Base-by-base conservation (phyloP, 2,797 vertebrate genomes). In the Silurus aristotelis region DNA sequence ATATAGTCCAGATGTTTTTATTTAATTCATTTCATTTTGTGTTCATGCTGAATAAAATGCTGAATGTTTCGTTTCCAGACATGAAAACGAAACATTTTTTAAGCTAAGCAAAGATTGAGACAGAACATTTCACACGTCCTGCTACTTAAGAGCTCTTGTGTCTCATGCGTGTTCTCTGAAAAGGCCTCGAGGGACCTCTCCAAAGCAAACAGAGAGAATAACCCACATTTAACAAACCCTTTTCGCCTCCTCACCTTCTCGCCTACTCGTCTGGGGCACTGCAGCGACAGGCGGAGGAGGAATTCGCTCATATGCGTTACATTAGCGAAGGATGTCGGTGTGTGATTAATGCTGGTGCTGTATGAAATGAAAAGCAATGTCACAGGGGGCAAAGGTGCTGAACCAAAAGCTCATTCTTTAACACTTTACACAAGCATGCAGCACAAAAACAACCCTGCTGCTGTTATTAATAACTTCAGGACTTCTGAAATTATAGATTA, bases 291-390 rank as follows among this genome's bases (percentile, higher is more conserved):
- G 58, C n/a, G 67, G 64, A 75, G 60, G 76, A 20, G 15, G 64
- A 61, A 76, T 63, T 71, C 64, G 48, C 63, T 76, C 76, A 80
- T 27, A 58, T 52, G 72, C n/a, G 63, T 77, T 56, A 31, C n/a
- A 31, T 64, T 73, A 67, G 63, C 85, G 70, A 78, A 81, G 83
- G 80, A 85, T 85, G 81, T 86, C 85, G 76, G 72, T 68, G 72
- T 55, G 66, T 89, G 70, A 87, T 89, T 87, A 89, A 83, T 83
- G 88, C 46, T 85, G 79, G 61, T 73, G 84, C 85, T 77, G 80
- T 66, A 75, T 85, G 76, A 87, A 88, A 73, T 77, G 86, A 84
- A 82, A 83, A 82, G 81, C 71, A 86, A 83, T 68, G 19, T 83
- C 77, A 73, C 80, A 25, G 48, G 79, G 71, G 83, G 58, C 85